phyloP scores from a whole-genome alignment of 37 sponge, comb jelly and placozoan genomes.

The Agelas oroides region DNA sequence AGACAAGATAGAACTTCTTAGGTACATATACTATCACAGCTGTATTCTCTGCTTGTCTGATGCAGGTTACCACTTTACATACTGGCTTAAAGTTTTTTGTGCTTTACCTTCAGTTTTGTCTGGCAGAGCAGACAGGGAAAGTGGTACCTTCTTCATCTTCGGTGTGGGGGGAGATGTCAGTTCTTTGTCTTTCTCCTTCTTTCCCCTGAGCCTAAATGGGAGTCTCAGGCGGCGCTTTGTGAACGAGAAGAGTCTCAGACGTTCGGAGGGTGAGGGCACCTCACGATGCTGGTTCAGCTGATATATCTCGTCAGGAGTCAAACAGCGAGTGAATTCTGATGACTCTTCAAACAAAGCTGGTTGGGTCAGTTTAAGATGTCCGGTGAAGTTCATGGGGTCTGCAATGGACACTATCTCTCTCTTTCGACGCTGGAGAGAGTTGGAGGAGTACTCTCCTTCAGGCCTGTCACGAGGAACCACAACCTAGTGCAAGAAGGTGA shows the following conservation, averaged over 20 bases:
- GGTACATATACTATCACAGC: too few species aligned
- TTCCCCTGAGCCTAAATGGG: constrained; percentile 28
- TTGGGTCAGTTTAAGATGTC: neutral
- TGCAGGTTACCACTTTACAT: too few species aligned
- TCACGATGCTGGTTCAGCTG: constrained; percentile 36
- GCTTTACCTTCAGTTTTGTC: too few species aligned
- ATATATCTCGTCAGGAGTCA: constrained; percentile 39
- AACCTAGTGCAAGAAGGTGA: neutral
- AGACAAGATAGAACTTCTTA: too few species aligned
- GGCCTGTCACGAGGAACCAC: constrained; percentile 21
- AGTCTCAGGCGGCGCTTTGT: constrained; percentile 36
- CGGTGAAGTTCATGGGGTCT: constrained; percentile 28
- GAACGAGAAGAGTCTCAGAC: constrained; percentile 42
- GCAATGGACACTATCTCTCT: constrained; percentile 25
- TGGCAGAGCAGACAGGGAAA: too few species aligned
- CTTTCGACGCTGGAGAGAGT: constrained; percentile 32
- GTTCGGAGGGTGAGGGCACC: constrained; percentile 17
- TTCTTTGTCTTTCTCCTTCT: constrained; percentile 33
- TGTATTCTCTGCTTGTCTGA: too few species aligned
- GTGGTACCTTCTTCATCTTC: too few species aligned
- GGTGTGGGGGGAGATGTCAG: neutral
- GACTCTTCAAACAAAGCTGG: constrained; percentile 20
- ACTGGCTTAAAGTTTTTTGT: too few species aligned
- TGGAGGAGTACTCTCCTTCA: neutral
- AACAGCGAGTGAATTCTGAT: constrained; percentile 34